A percentile compares a stretch with the other conserved stretches of the same genome.
Conservation (phyloP, 2,888 invertebrate species). For the Smittia aterrima region DNA sequence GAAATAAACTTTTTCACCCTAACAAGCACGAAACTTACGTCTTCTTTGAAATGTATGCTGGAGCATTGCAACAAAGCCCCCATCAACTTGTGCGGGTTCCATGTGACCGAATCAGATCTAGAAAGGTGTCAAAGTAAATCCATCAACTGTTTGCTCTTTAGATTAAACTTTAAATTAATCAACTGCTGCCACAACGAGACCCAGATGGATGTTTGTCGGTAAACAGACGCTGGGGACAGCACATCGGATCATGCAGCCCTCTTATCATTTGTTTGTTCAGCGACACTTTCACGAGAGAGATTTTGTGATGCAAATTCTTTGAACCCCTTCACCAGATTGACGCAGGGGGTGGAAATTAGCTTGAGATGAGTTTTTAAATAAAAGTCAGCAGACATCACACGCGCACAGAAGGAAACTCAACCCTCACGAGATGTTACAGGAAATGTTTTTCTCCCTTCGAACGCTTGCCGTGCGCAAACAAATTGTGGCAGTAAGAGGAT, state of each 20-base stretch:
- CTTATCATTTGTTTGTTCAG: constrained; percentile 43
- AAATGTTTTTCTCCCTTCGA: background rate
- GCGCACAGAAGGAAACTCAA: background rate
- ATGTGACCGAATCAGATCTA: constrained; percentile 93
- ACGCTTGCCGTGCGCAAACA: constrained; percentile 3
- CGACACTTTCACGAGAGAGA: constrained; percentile 39
- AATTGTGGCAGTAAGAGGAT: constrained; percentile 42
- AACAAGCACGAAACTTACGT: constrained; percentile 65
- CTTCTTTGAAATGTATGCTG: constrained; percentile 93
- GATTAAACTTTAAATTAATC: constrained; percentile 31
- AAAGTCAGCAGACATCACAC: constrained; percentile 25
- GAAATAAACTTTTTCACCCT: no score
- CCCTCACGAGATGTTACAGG: constrained; percentile 7
- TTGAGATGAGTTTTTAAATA: constrained; percentile 19
- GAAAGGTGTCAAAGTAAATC: constrained; percentile 21
- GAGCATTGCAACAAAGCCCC: constrained; percentile 96
- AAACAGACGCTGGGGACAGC: constrained; percentile 36
- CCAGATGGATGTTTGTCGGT: constrained; percentile 34
- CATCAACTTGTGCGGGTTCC: constrained; percentile 99
- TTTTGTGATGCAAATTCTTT: constrained; percentile 20
- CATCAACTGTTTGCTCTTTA: constrained; percentile 8
- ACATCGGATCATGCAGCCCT: constrained; percentile 13
- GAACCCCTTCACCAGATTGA: background rate
- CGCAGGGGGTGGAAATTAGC: constrained; percentile 36
- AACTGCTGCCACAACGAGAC: constrained; percentile 29